Percentiles rank a stretch among this genome's conserved stretches.
These are phyloP conservation scores for Plagodis dolabraria DNA, from an alignment of 2,888 invertebrate genomes.

Conservation along the genomic window DNA sequence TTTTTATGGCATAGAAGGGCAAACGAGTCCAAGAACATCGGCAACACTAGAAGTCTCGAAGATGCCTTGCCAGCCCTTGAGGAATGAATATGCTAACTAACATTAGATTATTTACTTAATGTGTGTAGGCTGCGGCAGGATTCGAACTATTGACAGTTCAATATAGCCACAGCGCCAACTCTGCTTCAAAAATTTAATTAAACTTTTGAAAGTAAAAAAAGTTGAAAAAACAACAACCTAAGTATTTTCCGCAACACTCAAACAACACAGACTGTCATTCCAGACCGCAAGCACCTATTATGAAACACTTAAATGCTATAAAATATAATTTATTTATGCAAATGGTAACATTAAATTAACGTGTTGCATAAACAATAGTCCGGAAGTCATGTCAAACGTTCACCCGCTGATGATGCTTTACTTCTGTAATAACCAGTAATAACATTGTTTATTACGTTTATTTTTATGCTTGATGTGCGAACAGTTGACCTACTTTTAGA, in stretches of 20 bases:
- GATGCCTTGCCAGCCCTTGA: too few relatives aligned
- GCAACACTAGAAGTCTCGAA: too few relatives aligned
- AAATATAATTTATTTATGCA: slow-evolving; percentile 50
- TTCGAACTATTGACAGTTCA: too few relatives aligned
- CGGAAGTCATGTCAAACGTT: slow-evolving; percentile 40
- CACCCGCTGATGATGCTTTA: slow-evolving; percentile 11
- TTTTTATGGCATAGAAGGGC: too few relatives aligned
- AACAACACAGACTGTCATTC: slow-evolving; percentile 12
- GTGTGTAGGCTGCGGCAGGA: too few relatives aligned
- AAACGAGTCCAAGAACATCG: too few relatives aligned
- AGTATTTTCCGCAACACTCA: not conserved
- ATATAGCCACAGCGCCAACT: too few relatives aligned
- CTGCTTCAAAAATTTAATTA: too few relatives aligned
- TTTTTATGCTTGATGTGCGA: slow-evolving; percentile 6
- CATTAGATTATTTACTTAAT: too few relatives aligned
- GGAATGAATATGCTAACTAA: too few relatives aligned
- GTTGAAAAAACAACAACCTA: not conserved
- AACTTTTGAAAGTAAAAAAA: too few relatives aligned
- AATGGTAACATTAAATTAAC: slow-evolving; percentile 49
- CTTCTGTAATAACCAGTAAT: slow-evolving; percentile 6
- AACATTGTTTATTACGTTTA: not conserved
- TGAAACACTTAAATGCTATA: slow-evolving; percentile 39
- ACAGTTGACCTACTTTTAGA: slow-evolving; percentile 13
- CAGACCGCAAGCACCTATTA: slow-evolving; percentile 35
- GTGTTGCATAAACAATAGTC: slow-evolving; percentile 51